phyloP scores from a whole-genome alignment of 2,113 vertebrate species.

The Salvelinus fontinalis region DNA sequence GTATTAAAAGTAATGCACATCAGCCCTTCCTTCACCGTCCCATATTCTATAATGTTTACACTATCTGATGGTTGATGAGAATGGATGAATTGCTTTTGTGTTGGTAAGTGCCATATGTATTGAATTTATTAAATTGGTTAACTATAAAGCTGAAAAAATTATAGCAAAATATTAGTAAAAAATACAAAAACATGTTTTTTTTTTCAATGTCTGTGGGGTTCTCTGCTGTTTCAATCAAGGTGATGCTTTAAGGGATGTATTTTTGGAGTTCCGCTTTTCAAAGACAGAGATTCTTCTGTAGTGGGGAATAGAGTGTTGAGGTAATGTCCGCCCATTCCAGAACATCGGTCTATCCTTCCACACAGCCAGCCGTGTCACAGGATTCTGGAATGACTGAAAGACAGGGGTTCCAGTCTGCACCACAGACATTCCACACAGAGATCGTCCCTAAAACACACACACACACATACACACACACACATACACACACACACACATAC shows the following conservation, averaged over 20 bases:
- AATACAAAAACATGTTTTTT: background rate
- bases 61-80: too few species aligned
- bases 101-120: too few species aligned
- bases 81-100: too few species aligned
- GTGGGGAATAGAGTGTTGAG: background rate
- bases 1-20: too few species aligned
- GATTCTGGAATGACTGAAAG: constrained; percentile 15
- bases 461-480: too few species aligned
- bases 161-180: background rate
- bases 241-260: background rate
- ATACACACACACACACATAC: too few species aligned
- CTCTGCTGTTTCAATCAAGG: background rate
- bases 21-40: too few species aligned
- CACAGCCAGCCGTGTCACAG: background rate
- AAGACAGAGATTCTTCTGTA: background rate
- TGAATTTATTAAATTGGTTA: too few species aligned
- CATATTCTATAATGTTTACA: too few species aligned
- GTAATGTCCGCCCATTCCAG: constrained; percentile 1
- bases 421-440: too few species aligned
- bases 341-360: constrained; percentile 17
- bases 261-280: background rate
- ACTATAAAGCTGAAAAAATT: too few species aligned
- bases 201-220: background rate
- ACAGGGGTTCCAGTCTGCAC: background rate
- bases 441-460: too few species aligned